Percentiles rank a stretch among this genome's conserved stretches.
Evolutionary conservation across 2,113 vertebrate species (phyloP).

Genomic region (Eolophus roseicapilla): DNA sequence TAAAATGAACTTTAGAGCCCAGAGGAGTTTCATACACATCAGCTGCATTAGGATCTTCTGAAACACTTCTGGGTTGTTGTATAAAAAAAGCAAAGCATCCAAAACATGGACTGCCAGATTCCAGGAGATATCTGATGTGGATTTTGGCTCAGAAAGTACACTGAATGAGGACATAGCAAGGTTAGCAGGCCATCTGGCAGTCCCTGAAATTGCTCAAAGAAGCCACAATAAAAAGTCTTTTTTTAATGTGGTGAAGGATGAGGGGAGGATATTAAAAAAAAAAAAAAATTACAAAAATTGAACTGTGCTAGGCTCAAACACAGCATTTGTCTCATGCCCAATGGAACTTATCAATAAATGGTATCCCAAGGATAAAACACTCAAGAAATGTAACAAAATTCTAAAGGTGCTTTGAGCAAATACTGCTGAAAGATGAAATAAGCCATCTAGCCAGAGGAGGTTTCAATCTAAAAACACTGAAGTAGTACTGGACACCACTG

Average conservation of each 20-base stretch:
- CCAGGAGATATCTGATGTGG: neutral
- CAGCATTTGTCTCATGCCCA: neutral
- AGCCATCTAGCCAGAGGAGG: neutral
- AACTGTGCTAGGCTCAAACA: neutral
- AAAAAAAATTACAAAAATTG: neutral
- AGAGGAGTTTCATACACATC: neutral
- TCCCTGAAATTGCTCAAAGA: neutral
- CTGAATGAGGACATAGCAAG: neutral
- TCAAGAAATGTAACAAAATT: neutral
- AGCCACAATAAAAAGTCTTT: neutral
- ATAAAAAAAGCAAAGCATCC: neutral
- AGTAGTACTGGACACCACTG: neutral
- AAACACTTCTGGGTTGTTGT: neutral
- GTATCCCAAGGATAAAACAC: neutral
- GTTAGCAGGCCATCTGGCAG: neutral
- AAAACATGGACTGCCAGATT: neutral
- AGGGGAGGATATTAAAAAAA: fast-evolving
- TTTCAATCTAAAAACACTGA: neutral
- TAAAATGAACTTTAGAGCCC: neutral
- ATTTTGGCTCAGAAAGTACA: neutral
- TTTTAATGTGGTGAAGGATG: fast-evolving
- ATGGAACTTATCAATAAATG: neutral
- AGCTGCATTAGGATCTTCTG: neutral
- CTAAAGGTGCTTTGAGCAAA: neutral
- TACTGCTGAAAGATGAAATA: neutral